A percentile compares a stretch with the other conserved stretches of the same genome.
Conservation (phyloP, 2,797 vertebrate species). For the Chrysocyon brachyurus region DNA sequence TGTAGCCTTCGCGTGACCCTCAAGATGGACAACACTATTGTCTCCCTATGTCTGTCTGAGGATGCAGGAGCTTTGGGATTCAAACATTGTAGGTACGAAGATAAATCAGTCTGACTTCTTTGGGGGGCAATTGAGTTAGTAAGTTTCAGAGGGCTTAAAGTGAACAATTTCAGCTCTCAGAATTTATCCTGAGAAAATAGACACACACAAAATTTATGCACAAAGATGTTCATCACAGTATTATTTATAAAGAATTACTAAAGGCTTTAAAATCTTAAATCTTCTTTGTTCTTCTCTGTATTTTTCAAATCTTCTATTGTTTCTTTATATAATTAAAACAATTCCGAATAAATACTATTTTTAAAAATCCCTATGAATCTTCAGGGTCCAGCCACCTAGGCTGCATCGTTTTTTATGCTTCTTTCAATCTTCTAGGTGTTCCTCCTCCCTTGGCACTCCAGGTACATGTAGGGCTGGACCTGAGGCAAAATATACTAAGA, state of each 20-base stretch:
- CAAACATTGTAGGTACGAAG: neutral
- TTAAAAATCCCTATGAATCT: neutral
- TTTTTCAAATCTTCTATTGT: neutral
- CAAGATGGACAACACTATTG: neutral
- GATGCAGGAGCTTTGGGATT: neutral
- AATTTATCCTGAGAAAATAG: conserved; percentile 1
- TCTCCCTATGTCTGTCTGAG: neutral
- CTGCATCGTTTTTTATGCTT: neutral
- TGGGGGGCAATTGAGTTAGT: neutral
- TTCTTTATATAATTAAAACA: neutral
- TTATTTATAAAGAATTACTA: neutral
- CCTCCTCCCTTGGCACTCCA: neutral
- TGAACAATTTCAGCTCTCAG: neutral
- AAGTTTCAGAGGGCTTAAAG: neutral
- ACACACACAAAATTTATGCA: neutral
- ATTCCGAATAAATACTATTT: neutral
- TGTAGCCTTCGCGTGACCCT: neutral
- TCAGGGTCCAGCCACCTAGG: neutral
- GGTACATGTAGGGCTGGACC: neutral
- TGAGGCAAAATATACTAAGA: neutral
- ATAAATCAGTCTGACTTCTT: neutral
- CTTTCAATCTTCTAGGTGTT: neutral
- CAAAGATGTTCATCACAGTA: neutral
- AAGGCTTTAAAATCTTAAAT: neutral
- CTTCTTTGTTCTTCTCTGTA: neutral